phyloP scores from a whole-genome alignment of 1,140 invertebrate genomes.

The Thrips palmi region DNA sequence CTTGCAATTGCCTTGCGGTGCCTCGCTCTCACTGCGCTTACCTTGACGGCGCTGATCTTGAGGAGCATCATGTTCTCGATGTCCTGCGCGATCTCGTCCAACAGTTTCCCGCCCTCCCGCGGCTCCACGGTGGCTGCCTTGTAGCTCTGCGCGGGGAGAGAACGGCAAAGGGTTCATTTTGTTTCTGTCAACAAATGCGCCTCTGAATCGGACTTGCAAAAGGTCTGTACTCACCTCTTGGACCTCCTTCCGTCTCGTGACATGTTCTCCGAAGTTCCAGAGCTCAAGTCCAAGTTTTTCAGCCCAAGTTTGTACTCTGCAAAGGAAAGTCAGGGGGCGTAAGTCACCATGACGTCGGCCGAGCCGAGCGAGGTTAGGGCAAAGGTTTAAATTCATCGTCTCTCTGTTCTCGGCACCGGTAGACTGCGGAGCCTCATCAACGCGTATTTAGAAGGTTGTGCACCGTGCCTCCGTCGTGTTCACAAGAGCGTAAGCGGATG shows the following conservation, averaged over 20 bases:
- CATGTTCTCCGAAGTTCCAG: conserved; percentile 47
- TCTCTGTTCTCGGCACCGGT: no score
- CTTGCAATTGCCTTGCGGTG: no score
- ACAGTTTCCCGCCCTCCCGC: conserved; percentile 47
- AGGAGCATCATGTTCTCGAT: conserved; percentile 66
- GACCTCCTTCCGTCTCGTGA: conserved; percentile 48
- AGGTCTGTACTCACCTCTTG: conserved; percentile 31
- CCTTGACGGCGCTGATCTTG: conserved; percentile 65
- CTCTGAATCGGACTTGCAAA: conserved; percentile 3
- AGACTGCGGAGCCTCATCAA: no score
- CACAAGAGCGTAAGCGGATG: no score
- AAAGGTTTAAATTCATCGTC: conserved; percentile 1
- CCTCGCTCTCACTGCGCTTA: conserved; percentile 19
- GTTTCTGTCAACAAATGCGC: conserved; percentile 20
- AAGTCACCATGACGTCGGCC: conserved; percentile 13
- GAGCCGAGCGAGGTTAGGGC: conserved; percentile 11
- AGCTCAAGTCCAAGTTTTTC: conserved; percentile 49
- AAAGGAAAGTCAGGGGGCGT: conserved; percentile 13
- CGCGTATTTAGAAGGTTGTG: no score
- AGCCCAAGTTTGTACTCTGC: conserved; percentile 49
- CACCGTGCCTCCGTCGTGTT: no score
- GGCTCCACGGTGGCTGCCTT: conserved; percentile 46
- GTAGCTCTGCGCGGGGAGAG: conserved; percentile 50
- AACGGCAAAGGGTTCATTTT: no score
- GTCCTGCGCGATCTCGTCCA: conserved; percentile 55